Evolutionary conservation across 30 jellyfish, hydroid and myxozoan species (phyloP), one percentile per base, ranked within the genome.

Genomic region (Turritopsis dohrnii): DNA sequence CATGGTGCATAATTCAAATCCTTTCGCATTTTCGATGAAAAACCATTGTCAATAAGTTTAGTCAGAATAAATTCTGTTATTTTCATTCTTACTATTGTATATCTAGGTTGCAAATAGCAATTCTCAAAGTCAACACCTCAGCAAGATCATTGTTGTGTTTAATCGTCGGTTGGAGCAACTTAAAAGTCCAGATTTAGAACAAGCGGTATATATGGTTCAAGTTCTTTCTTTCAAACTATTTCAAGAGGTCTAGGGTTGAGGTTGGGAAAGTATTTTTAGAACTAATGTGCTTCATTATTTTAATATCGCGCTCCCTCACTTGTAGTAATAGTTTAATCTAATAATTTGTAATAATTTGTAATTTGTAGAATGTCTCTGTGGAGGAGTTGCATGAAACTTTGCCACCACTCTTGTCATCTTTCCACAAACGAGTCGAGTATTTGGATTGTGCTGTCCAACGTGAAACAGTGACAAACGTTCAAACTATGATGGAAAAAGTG

Each of bases 21-120:
- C 23, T n/a, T 75, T 22, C 22, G 74, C 52, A 22, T 75, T 22
- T 8, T 75, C 52, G 29, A 1, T 72, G 52, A 16, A 23, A 72
- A 72, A 72, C 18, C 19, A 60, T 60, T 71, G 13, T 71, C 79
- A 71, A 71, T 71, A 17, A 3, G 5, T 9, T 71, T 17, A 3
- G 27, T 17, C 7, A 22, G 23, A 3, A 22, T 29, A 17, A 71
- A 71, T 22, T 7, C 7, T 22, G 3, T 9, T 71, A 17, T 72
- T 19, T 31, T 22, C 24, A 17, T 53, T 3, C 21, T 25, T n/a
- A 1, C 17, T 53, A 23, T 7, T 79, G n/a, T n/a, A n/a, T n/a
- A n/a, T 24, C 21, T n/a, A 92, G 98, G 96, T 92, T 24, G 95
- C 95, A 16, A 84, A 92, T 27, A 84, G 98, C 87, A 92, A 87